Percentiles rank a stretch among this genome's conserved stretches.
These are phyloP conservation scores for Eriosoma lanigerum DNA, from an alignment of 1,140 invertebrate genomes.

Conservation along the genomic window DNA sequence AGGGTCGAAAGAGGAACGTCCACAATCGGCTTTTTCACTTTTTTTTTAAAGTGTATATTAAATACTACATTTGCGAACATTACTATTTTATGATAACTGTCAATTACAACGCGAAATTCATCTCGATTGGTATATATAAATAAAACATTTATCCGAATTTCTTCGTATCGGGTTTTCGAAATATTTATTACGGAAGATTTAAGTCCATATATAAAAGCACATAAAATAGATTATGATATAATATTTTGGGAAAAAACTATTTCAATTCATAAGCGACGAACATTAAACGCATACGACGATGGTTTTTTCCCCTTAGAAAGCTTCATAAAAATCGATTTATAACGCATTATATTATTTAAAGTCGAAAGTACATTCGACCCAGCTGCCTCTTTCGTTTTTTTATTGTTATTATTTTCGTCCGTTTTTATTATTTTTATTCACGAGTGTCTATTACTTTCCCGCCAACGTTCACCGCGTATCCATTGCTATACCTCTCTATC, in stretches of 20 bases:
- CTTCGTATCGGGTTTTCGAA: neutral
- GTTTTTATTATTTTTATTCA: neutral
- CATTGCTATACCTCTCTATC: too few species aligned
- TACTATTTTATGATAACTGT: too few species aligned
- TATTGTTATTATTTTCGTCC: neutral
- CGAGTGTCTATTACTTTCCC: neutral
- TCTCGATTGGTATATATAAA: too few species aligned
- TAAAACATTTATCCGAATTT: slow-evolving; percentile 14
- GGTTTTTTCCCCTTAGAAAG: neutral
- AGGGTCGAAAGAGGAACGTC: too few species aligned
- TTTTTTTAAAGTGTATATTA: too few species aligned
- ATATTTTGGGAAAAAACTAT: neutral
- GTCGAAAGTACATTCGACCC: neutral
- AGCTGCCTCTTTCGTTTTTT: neutral
- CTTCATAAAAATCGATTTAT: slow-evolving; percentile 23
- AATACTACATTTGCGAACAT: too few species aligned
- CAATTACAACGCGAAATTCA: too few species aligned
- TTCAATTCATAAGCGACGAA: neutral
- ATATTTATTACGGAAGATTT: neutral
- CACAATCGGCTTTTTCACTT: too few species aligned
- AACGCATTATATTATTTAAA: slow-evolving; percentile 17
- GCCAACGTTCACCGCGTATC: too few species aligned
- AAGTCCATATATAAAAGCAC: neutral
- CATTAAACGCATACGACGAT: neutral
- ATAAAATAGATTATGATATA: slow-evolving; percentile 26